Evolutionary conservation across 2,797 vertebrate genomes (phyloP).

Genomic region (Hemibagrus guttatus): DNA sequence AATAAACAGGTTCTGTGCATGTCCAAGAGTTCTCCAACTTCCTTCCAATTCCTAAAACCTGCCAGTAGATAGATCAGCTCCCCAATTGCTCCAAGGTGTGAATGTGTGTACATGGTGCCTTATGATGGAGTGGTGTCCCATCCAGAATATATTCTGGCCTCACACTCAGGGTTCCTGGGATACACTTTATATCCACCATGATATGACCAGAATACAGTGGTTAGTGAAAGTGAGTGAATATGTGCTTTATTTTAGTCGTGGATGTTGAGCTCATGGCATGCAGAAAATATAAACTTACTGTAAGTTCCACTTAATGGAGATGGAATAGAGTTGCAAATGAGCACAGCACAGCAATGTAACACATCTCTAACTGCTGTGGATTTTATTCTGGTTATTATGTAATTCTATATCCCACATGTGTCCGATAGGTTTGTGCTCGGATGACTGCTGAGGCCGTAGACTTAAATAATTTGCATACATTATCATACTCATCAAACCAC

Average conservation of each 20-base stretch:
- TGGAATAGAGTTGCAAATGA: not conserved
- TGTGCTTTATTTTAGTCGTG: not conserved
- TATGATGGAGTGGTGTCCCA: not conserved
- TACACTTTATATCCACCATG: not conserved
- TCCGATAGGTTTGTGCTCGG: not conserved
- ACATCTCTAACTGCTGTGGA: not conserved
- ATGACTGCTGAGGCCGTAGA: not conserved
- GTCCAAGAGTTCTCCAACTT: not conserved
- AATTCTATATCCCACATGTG: not conserved
- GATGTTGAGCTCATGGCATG: not conserved
- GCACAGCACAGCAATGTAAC: not conserved
- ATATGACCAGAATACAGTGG: no score
- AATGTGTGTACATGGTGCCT: not conserved
- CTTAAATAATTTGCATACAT: not conserved
- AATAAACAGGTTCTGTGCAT: not conserved
- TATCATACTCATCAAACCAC: not conserved
- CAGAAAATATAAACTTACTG: not conserved
- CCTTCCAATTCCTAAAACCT: not conserved
- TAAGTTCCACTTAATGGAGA: not conserved
- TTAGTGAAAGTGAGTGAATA: not conserved
- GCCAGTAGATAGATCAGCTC: not conserved
- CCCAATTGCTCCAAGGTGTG: not conserved
- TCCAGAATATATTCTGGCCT: not conserved
- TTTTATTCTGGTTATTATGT: not conserved
- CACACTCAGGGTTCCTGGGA: not conserved